Evolutionary conservation across 2,797 vertebrate species (phyloP).

Genomic region (Liasis olivaceus): DNA sequence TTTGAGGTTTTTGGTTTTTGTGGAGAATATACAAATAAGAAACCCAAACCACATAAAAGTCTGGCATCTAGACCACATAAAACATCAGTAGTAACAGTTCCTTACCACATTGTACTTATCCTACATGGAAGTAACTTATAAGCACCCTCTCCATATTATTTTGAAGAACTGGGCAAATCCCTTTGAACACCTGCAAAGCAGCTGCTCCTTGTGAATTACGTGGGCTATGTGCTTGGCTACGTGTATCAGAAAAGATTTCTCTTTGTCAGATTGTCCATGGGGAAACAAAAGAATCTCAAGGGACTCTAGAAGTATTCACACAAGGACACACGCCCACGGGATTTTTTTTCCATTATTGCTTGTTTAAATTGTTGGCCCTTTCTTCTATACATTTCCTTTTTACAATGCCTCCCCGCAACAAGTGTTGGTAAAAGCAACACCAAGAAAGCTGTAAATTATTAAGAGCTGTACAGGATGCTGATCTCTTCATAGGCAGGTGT

Average conservation of each 20-base stretch:
- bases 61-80: neutral
- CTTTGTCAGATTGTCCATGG: neutral
- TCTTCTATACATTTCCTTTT: neutral
- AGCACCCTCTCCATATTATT: neutral
- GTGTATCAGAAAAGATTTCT: neutral
- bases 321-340: constrained; percentile 8
- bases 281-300: neutral
- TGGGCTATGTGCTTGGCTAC: neutral
- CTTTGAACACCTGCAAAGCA: neutral
- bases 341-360: neutral
- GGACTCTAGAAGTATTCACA: constrained; percentile 21
- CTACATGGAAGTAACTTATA: neutral
- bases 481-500: neutral
- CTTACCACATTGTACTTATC: neutral
- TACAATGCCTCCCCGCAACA: constrained; percentile 54
- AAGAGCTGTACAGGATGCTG: neutral
- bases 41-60: neutral
- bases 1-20: neutral
- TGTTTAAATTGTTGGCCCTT: neutral
- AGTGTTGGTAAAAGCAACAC: neutral
- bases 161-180: neutral
- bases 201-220: neutral
- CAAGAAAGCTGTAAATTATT: neutral
- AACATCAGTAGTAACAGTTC: neutral
- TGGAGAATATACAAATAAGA: neutral